Percentiles rank a stretch among this genome's conserved stretches.
Conservation (phyloP, 2,113 vertebrate species). For the Zapus hudsonius region DNA sequence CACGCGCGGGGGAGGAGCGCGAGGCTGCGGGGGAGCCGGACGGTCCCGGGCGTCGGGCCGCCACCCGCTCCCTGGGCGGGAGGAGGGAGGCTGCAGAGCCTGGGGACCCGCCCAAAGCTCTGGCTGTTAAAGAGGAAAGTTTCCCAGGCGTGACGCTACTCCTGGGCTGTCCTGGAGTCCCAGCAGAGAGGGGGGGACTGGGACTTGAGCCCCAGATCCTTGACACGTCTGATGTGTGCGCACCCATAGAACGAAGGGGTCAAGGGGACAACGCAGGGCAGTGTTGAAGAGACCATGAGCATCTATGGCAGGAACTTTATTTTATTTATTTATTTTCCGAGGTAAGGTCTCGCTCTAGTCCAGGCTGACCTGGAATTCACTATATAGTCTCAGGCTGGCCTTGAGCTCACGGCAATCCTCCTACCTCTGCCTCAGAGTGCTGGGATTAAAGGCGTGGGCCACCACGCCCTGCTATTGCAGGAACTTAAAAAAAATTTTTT, state of each 20-base stretch:
- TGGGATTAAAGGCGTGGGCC: no score
- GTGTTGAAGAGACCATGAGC: not conserved
- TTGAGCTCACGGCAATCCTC: no score
- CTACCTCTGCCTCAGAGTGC: no score
- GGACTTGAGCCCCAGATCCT: not conserved
- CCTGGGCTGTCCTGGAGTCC: not conserved
- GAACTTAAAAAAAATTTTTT: no score
- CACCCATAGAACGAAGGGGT: not conserved
- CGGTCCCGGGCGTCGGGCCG: not conserved
- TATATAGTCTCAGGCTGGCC: no score
- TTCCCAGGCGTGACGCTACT: not conserved
- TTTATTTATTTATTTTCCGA: no score
- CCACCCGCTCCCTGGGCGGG: not conserved
- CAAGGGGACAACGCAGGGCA: not conserved
- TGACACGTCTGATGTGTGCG: not conserved
- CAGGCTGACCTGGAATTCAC: no score
- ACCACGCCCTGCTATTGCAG: no score
- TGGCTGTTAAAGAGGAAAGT: not conserved
- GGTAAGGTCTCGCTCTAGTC: no score
- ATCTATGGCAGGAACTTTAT: not conserved
- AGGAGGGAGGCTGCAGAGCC: not conserved
- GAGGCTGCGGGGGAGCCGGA: not conserved
- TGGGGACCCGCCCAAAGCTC: not conserved
- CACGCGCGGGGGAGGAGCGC: conserved; percentile 9
- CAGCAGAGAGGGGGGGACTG: not conserved